These are phyloP conservation scores for Sinocyclocheilus maitianheensis DNA, from an alignment of 2,113 vertebrate genomes.

Conservation along the genomic window DNA sequence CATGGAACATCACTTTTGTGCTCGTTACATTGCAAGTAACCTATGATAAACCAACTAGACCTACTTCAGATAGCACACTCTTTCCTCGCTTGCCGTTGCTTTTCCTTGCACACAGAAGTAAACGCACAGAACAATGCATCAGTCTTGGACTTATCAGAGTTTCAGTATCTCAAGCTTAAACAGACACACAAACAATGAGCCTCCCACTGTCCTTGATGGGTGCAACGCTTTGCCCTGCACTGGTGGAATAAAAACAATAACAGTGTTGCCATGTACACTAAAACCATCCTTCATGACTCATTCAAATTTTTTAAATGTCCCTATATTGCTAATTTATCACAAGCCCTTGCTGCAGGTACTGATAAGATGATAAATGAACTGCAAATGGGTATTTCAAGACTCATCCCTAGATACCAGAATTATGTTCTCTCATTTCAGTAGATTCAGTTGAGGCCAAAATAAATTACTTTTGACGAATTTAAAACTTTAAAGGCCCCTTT, in stretches of 20 bases:
- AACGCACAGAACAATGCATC: constrained; percentile 13
- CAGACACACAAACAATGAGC: neutral
- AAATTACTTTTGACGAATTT: neutral
- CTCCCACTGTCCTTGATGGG: constrained; percentile 13
- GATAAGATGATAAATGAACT: neutral
- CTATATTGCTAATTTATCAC: neutral
- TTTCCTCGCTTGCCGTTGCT: neutral
- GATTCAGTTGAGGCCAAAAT: neutral
- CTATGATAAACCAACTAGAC: neutral
- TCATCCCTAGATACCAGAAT: neutral
- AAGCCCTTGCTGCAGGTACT: neutral
- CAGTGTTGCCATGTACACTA: constrained; percentile 6
- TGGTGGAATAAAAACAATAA: constrained; percentile 28
- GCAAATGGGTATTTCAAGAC: neutral
- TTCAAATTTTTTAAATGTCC: neutral
- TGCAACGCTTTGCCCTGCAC: neutral
- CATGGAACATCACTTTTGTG: neutral
- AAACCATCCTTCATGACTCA: constrained; percentile 23
- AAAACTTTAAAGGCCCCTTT: too few relatives aligned
- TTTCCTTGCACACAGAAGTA: neutral
- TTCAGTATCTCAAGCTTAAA: constrained; percentile 11
- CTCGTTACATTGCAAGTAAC: neutral
- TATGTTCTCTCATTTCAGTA: neutral
- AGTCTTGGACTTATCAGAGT: constrained; percentile 19
- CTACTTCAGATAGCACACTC: neutral